A percentile compares a stretch with the other conserved stretches of the same genome.
phyloP scores from a whole-genome alignment of 2,797 vertebrate genomes.

The Sylvilagus floridanus region DNA sequence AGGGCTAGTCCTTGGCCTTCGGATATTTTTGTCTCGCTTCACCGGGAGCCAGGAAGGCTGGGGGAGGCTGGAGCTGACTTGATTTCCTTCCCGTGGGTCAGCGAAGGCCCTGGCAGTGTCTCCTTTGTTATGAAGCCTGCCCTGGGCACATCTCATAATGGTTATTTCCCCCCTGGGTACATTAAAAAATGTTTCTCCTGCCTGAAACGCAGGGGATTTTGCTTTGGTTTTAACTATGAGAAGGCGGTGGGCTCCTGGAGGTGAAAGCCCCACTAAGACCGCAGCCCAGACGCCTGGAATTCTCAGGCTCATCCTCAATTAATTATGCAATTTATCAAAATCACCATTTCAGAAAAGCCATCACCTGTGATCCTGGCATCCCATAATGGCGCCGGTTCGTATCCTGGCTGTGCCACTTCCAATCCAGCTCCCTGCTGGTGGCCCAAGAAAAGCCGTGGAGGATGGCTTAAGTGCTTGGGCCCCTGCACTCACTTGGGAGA shows the following conservation, averaged over 20 bases:
- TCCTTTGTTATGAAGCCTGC: neutral
- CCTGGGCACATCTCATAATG: neutral
- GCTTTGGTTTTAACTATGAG: neutral
- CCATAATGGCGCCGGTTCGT: too few species aligned
- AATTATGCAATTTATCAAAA: neutral
- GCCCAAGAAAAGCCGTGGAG: too few species aligned
- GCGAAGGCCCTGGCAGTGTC: neutral
- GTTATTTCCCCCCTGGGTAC: neutral
- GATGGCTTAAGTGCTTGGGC: too few species aligned
- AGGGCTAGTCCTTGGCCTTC: neutral
- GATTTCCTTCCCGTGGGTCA: neutral
- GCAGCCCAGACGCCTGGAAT: fast-evolving
- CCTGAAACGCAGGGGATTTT: neutral
- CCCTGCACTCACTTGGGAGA: too few species aligned
- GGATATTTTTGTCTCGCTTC: neutral
- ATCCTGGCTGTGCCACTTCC: too few species aligned
- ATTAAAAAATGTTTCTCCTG: neutral
- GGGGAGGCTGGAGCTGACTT: neutral
- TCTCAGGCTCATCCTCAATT: neutral
- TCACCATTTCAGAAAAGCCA: neutral
- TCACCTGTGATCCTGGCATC: too few species aligned
- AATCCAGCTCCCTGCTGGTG: too few species aligned
- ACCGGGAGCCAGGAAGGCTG: neutral
- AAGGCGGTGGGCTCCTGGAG: neutral
- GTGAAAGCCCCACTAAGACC: neutral